These are phyloP conservation scores for Mus musculus DNA, from an alignment of 2,113 vertebrate genomes.

Conservation along the genomic window DNA sequence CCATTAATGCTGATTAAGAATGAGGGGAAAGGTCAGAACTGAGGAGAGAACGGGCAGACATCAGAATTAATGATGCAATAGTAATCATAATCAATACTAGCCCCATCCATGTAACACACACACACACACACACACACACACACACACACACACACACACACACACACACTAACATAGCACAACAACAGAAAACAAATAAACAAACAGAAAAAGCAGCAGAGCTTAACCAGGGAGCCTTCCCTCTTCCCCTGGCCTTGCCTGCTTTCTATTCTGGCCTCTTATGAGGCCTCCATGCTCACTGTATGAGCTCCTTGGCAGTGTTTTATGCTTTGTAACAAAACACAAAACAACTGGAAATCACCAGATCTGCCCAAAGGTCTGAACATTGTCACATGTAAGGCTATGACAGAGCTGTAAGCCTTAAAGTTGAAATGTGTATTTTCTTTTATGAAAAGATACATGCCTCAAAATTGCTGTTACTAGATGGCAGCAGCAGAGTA, in stretches of 20 bases:
- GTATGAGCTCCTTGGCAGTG: not conserved
- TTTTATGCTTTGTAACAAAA: not conserved
- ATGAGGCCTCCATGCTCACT: fast-evolving
- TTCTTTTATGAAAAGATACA: not conserved
- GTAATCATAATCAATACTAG: not conserved
- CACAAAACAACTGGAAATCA: not conserved
- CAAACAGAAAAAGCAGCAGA: not conserved
- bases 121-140: no score
- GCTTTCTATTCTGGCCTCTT: not conserved
- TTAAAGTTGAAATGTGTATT: not conserved
- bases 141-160: no score
- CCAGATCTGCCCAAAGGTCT: not conserved
- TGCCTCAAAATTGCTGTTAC: not conserved
- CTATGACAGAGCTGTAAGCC: no score
- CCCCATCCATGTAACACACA: not conserved
- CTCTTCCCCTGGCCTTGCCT: no score
- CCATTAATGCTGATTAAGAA: not conserved
- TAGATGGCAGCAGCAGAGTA: not conserved
- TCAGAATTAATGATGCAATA: not conserved
- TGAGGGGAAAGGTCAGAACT: not conserved
- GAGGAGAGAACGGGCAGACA: not conserved
- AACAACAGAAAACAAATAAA: no score
- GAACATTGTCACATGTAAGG: not conserved
- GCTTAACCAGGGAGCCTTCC: not conserved
- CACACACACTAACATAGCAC: no score